A percentile compares a stretch with the other conserved stretches of the same genome.
Evolutionary conservation across 2,888 invertebrate genomes (phyloP).

Genomic region (Drosophila nigricruria): DNA sequence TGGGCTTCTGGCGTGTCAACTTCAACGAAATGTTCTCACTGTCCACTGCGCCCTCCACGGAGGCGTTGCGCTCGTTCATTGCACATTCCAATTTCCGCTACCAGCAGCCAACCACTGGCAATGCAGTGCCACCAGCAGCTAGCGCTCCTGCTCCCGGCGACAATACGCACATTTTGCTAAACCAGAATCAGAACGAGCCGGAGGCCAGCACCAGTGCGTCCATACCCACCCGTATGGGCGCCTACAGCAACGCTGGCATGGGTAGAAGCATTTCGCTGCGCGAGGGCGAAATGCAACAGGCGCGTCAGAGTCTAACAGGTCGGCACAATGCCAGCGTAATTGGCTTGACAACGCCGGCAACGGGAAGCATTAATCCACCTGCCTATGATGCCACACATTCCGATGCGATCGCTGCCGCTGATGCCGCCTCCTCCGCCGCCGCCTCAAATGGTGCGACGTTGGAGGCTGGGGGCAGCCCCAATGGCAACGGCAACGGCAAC

Average conservation of each 20-base stretch:
- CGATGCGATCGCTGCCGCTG: conserved; percentile 17
- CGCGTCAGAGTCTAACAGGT: conserved; percentile 34
- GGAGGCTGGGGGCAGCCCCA: not conserved
- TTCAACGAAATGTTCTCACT: conserved; percentile 81
- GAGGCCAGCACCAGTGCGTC: conserved; percentile 33
- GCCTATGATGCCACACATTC: conserved; percentile 8
- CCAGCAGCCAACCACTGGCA: conserved; percentile 54
- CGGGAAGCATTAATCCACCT: conserved; percentile 12
- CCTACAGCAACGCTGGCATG: conserved; percentile 42
- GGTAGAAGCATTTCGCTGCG: conserved; percentile 67
- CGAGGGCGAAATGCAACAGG: conserved; percentile 62
- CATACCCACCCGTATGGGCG: conserved; percentile 28
- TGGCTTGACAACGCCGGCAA: conserved; percentile 44
- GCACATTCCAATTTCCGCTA: conserved; percentile 77
- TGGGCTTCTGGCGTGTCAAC: conserved; percentile 81
- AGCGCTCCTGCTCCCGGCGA: conserved; percentile 28
- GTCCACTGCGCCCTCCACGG: conserved; percentile 78
- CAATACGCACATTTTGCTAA: conserved; percentile 57
- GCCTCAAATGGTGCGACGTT: conserved; percentile 8
- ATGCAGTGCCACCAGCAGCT: conserved; percentile 16
- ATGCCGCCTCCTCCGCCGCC: not conserved
- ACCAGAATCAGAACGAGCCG: conserved; percentile 24
- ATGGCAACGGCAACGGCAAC: conserved; percentile 16
- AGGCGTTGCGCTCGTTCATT: conserved; percentile 81
- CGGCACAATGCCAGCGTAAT: conserved; percentile 59